Evolutionary conservation across 1,140 invertebrate species (phyloP), one percentile per base, ranked within the genome.

Genomic region (Penaeus vannamei): DNA sequence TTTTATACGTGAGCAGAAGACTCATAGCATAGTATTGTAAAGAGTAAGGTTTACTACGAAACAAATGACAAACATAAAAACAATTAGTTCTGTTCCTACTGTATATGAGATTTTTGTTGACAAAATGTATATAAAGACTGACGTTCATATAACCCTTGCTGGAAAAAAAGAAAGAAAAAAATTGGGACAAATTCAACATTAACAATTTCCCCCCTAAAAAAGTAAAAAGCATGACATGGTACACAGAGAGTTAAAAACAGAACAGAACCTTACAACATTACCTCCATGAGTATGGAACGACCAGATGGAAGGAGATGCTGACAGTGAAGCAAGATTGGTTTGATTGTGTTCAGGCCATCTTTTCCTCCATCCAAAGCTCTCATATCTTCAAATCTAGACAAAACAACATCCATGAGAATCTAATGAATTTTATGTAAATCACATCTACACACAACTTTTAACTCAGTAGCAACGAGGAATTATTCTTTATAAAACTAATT

Each of bases 341-440:
- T 94, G 61, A 95, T 94, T 12, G 95, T 91, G 80, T 93, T 93
- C 62, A 95, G 92, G 5, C 95, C 95, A 93, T 95, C 95, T 10
- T 92, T 91, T 19, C 95, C 95, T 20, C 95, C 95, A 92, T 95
- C 94, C 61, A 95, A 92, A 7, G 95, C 95, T 90, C 92, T 93
- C 23, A 95, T 91, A 92, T 95, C 95, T 92, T 96, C 95, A 92
- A 95, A 96, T 86, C 95, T 95, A 59, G 60, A 92, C 12, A 46
- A 85, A 53, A 22, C 10, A 20, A 10, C 23, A 12, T 23, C 17
- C 23, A 29, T 26, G 17, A 29, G 4, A 36, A 72, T n/a, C 17
- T 23, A n/a, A 72, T 12, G 32, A 26, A 26, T 32, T 19, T 23
- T 19, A 36, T 36, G 2, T 19, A 19, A 14, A 26, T 32, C 19